phyloP scores from a whole-genome alignment of 2,113 vertebrate species.

The Onychostruthus taczanowskii region DNA sequence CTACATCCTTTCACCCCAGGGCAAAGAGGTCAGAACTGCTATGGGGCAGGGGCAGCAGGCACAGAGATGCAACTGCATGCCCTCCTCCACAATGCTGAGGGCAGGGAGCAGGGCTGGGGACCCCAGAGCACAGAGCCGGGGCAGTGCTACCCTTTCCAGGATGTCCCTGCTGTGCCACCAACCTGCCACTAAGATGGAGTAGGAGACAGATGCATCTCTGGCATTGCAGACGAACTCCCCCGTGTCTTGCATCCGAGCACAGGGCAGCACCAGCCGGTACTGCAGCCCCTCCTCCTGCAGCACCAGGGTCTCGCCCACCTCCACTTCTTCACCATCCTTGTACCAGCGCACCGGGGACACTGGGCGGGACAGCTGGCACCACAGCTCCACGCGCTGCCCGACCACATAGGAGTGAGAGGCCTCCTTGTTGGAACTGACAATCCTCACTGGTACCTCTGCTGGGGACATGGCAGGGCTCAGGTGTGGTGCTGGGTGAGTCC shows the following conservation, averaged over 20 bases:
- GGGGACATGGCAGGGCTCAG: neutral
- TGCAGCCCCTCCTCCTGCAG: conserved; percentile 82
- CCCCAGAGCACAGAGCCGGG: neutral
- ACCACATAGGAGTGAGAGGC: conserved; percentile 76
- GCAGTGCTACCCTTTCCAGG: neutral
- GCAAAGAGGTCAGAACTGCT: neutral
- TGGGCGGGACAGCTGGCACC: conserved; percentile 84
- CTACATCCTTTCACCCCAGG: neutral
- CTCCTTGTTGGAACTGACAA: conserved; percentile 77
- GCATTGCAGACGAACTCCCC: conserved; percentile 87
- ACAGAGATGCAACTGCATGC: rapidly evolving
- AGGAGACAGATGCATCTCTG: conserved; percentile 79
- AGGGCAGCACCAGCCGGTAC: conserved; percentile 82
- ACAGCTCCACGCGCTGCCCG: conserved; percentile 84
- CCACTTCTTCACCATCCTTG: conserved; percentile 85
- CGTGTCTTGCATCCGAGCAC: conserved; percentile 75
- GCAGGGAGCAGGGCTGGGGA: neutral
- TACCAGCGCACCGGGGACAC: conserved; percentile 83
- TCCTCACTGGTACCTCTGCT: conserved; percentile 83
- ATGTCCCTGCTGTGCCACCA: neutral
- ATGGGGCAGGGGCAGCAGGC: rapidly evolving
- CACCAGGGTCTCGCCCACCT: conserved; percentile 72
- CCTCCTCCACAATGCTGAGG: neutral
- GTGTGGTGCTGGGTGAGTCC: neutral
- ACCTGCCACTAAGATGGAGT: conserved; percentile 79